phyloP scores from a whole-genome alignment of 1,140 invertebrate genomes.

The Panagrolaimus sp. region DNA sequence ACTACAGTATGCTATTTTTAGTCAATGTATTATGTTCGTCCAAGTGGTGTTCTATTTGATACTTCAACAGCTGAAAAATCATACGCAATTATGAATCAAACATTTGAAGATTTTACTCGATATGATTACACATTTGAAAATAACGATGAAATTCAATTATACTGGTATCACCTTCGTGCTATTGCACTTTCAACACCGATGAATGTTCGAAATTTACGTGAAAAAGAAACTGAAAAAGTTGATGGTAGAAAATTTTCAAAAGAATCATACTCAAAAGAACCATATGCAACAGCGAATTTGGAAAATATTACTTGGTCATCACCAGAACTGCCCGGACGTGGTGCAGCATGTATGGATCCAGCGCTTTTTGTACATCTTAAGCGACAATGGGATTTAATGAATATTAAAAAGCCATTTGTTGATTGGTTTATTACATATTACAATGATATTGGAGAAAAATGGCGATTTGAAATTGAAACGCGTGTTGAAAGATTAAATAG shows the following conservation, averaged over 20 bases:
- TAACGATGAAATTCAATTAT: not conserved
- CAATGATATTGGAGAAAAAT: not conserved
- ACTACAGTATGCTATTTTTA: not conserved
- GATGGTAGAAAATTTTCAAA: constrained; percentile 16
- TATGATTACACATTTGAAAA: not conserved
- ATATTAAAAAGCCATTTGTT: not conserved
- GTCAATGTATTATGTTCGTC: not conserved
- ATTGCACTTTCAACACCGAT: constrained; percentile 32
- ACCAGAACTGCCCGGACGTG: constrained; percentile 19
- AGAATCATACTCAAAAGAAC: constrained; percentile 11
- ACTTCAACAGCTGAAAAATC: not conserved
- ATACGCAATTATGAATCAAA: not conserved
- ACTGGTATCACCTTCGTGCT: constrained; percentile 28
- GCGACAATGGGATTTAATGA: constrained; percentile 36
- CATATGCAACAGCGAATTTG: not conserved
- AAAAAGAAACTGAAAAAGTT: constrained; percentile 6
- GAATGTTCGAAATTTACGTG: not conserved
- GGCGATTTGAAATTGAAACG: not conserved
- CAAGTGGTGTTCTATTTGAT: not conserved
- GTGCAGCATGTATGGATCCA: constrained; percentile 28
- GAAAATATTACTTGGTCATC: constrained; percentile 9
- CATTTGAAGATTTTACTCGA: not conserved
- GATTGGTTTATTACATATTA: constrained; percentile 5
- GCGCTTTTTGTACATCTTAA: constrained; percentile 31
- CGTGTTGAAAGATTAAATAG: not conserved